phyloP scores from a whole-genome alignment of 2,888 invertebrate genomes.

The Dryococelus australis region DNA sequence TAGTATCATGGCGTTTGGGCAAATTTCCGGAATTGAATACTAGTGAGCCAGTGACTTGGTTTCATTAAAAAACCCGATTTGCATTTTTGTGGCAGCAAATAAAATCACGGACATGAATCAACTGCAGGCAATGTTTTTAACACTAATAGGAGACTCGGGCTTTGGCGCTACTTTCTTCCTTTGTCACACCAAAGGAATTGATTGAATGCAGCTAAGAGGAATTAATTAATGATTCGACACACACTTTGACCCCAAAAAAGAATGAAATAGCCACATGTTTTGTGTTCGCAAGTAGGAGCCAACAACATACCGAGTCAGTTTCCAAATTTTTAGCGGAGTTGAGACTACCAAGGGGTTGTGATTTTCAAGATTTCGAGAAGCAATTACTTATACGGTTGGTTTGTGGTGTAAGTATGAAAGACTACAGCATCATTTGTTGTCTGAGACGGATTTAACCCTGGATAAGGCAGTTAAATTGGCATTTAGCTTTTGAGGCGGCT shows the following conservation, averaged over 20 bases:
- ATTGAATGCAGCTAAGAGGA: not conserved
- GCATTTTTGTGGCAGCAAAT: too few relatives aligned
- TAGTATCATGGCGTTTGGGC: not conserved
- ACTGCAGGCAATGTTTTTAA: too few relatives aligned
- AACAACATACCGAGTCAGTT: not conserved
- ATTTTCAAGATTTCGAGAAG: not conserved
- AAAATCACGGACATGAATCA: too few relatives aligned
- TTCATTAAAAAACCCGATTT: too few relatives aligned
- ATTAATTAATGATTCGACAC: not conserved
- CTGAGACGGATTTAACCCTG: not conserved
- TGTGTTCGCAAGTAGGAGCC: too few relatives aligned
- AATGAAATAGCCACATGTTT: too few relatives aligned
- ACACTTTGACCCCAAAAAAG: not conserved
- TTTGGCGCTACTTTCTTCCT: too few relatives aligned
- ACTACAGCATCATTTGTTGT: not conserved
- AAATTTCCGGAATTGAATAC: too few relatives aligned
- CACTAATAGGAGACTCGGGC: too few relatives aligned
- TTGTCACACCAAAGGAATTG: too few relatives aligned
- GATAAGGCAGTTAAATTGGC: not conserved
- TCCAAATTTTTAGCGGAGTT: not conserved
- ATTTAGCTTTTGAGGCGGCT: not conserved
- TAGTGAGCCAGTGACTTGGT: too few relatives aligned
- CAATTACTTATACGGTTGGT: not conserved
- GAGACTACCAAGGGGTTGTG: not conserved
- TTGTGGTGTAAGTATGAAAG: not conserved